Conservation (phyloP, 2,113 vertebrate species). For the Hippocampus comes region DNA sequence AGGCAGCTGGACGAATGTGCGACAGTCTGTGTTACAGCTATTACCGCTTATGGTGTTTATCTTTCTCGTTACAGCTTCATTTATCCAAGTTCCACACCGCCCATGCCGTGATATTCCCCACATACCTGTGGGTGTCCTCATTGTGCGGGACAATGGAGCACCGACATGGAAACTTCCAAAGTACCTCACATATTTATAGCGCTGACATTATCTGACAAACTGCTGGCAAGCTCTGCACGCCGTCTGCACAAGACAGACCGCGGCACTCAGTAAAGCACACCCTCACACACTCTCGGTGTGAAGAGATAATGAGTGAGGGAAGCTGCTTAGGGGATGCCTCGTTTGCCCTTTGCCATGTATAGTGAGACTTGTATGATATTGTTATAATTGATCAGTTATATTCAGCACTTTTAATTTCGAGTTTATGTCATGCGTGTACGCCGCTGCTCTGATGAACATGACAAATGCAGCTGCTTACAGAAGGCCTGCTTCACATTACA, state of each 20-base stretch:
- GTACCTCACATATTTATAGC: conserved; percentile 64
- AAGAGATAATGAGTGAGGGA: conserved; percentile 6
- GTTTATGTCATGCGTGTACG: background rate
- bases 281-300: conserved; percentile 14
- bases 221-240: conserved; percentile 28
- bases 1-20: background rate
- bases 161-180: conserved; percentile 66
- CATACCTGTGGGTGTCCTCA: conserved; percentile 13
- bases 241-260: conserved; percentile 20
- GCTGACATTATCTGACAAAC: conserved; percentile 59
- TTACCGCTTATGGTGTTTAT: background rate
- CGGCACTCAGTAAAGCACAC: conserved; percentile 35
- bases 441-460: conserved; percentile 24
- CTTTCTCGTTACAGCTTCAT: background rate
- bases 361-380: conserved; percentile 12
- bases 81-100: conserved; percentile 1
- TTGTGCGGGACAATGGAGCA: conserved; percentile 26
- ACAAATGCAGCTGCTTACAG: conserved; percentile 45
- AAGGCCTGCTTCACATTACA: conserved; percentile 29
- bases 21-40: background rate
- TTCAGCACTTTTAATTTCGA: background rate
- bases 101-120: background rate
- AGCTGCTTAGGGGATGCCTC: background rate
- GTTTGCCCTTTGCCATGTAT: conserved; percentile 20
- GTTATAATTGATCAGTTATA: background rate